These are phyloP conservation scores for Acleris holmiana DNA, from an alignment of 2,888 invertebrate species.

Conservation along the genomic window DNA sequence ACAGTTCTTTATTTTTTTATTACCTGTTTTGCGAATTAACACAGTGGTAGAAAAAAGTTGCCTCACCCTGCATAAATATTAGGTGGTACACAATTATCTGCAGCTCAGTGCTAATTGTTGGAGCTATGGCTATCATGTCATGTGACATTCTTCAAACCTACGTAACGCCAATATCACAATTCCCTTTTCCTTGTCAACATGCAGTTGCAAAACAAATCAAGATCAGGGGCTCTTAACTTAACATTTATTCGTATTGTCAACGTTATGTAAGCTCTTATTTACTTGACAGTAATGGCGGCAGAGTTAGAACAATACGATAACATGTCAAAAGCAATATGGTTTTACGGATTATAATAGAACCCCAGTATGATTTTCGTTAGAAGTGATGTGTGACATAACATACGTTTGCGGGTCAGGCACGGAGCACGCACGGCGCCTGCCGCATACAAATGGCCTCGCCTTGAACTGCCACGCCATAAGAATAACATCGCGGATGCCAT, in stretches of 20 bases:
- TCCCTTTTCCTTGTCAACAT: not conserved
- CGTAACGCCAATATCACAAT: not conserved
- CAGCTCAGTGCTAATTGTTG: no score
- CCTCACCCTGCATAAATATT: no score
- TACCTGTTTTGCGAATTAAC: no score
- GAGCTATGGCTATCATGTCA: no score
- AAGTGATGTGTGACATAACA: constrained; percentile 45
- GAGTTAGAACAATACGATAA: no score
- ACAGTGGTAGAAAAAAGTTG: no score
- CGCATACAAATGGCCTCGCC: constrained; percentile 75
- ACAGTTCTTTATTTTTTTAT: no score
- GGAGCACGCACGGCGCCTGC: constrained; percentile 53
- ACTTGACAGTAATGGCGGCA: no score
- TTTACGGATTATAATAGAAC: no score
- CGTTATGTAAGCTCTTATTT: no score
- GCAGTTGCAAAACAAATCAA: constrained; percentile 1
- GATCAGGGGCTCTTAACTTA: not conserved
- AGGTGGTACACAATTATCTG: no score
- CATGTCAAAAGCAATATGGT: not conserved
- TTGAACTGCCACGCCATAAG: constrained; percentile 53
- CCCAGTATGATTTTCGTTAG: constrained; percentile 11
- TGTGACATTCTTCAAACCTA: not conserved
- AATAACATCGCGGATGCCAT: constrained; percentile 43
- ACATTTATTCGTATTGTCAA: no score
- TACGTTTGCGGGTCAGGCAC: constrained; percentile 61